These are phyloP conservation scores for Fulica atra DNA, from an alignment of 2,113 vertebrate genomes.

Conservation along the genomic window DNA sequence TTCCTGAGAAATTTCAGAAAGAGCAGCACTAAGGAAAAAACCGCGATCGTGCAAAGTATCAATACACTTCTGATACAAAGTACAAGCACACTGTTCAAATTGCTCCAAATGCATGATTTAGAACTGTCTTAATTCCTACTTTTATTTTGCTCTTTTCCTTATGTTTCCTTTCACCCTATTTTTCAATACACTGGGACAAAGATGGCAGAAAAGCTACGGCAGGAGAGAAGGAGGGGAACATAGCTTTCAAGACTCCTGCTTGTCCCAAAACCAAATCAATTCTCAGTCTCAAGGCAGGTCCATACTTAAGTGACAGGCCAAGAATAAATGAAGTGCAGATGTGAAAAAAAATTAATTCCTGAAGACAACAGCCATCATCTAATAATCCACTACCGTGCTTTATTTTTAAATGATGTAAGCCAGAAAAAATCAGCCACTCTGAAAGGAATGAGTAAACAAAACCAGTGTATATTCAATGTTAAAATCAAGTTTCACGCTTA, in stretches of 20 bases:
- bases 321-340: not conserved
- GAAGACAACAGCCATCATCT: not conserved
- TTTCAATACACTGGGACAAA: not conserved
- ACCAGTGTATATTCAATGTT: not conserved
- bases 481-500: not conserved
- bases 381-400: not conserved
- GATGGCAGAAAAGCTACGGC: not conserved
- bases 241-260: not conserved
- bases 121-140: not conserved
- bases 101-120: not conserved
- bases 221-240: not conserved
- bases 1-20: not conserved
- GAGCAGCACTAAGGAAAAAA: not conserved
- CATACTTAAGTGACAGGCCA: not conserved
- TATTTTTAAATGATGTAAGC: not conserved
- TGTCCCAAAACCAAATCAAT: not conserved
- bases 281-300: not conserved
- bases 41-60: not conserved
- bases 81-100: not conserved
- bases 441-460: not conserved
- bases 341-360: not conserved
- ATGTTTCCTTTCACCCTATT: accelerated
- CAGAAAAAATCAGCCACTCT: not conserved
- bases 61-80: not conserved
- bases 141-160: not conserved